These are phyloP conservation scores for Euproctis similis DNA, from an alignment of 2,888 invertebrate species.

Conservation along the genomic window DNA sequence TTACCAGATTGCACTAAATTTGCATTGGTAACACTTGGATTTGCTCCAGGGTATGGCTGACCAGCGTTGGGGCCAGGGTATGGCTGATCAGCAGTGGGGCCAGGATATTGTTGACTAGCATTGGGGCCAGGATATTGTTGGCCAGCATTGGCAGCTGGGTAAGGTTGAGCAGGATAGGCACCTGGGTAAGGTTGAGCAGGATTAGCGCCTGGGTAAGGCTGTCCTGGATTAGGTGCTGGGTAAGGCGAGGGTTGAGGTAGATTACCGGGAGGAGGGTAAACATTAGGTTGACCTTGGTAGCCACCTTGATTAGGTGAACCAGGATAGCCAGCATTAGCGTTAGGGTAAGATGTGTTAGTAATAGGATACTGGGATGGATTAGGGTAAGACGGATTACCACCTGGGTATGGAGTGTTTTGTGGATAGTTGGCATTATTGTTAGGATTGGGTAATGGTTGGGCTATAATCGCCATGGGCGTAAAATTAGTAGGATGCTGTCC, in stretches of 20 bases:
- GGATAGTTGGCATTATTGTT: background rate
- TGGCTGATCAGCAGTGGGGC: background rate
- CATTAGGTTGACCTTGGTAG: background rate
- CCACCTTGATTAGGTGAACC: constrained; percentile 10
- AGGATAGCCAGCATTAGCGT: background rate
- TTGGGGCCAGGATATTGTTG: background rate
- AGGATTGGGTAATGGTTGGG: constrained; percentile 25
- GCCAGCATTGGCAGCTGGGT: constrained; percentile 1
- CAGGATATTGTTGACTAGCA: background rate
- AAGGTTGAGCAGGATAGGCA: background rate
- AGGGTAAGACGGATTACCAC: background rate
- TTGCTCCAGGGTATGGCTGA: background rate
- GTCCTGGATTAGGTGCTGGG: background rate
- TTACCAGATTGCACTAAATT: background rate
- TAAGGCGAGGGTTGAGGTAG: constrained; percentile 11
- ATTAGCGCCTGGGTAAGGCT: background rate
- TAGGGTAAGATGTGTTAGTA: background rate
- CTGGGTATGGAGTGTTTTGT: constrained; percentile 11
- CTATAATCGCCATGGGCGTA: constrained; percentile 25
- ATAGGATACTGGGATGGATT: background rate
- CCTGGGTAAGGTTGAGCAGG: background rate
- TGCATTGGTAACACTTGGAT: background rate
- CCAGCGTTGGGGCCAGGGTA: background rate
- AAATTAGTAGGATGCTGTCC: constrained; percentile 16
- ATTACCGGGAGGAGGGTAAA: constrained; percentile 5